These are phyloP conservation scores for Leptinotarsa tumamoca DNA, from an alignment of 2,888 invertebrate species.

Conservation along the genomic window DNA sequence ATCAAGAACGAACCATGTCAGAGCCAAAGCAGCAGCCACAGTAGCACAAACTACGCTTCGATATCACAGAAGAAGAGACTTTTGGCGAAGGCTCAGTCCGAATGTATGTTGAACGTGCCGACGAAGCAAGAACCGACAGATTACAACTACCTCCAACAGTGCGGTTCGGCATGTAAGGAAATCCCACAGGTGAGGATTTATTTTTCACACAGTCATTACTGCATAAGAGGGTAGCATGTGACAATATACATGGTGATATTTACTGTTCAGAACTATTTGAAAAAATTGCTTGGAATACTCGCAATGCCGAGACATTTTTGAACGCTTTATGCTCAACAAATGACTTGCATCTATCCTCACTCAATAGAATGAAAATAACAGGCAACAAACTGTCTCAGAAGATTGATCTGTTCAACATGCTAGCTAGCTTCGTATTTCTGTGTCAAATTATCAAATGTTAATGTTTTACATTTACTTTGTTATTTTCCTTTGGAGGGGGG, in stretches of 20 bases:
- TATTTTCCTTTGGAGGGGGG: neutral
- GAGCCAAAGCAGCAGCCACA: conserved; percentile 35
- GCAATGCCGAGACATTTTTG: neutral
- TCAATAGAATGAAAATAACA: neutral
- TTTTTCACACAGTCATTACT: no score
- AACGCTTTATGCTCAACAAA: neutral
- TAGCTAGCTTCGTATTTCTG: neutral
- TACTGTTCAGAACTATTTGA: neutral
- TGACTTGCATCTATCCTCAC: neutral
- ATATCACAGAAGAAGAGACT: conserved; percentile 91
- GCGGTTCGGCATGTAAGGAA: conserved; percentile 68
- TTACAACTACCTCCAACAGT: conserved; percentile 59
- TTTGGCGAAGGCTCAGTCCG: conserved; percentile 87
- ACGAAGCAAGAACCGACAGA: conserved; percentile 73
- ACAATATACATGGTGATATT: no score
- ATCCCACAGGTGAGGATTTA: conserved; percentile 51
- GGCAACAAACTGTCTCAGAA: neutral
- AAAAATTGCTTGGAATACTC: neutral
- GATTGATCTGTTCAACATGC: neutral
- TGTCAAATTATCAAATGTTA: neutral
- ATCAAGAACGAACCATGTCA: conserved; percentile 72
- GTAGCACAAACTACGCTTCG: conserved; percentile 67
- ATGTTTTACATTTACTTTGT: neutral
- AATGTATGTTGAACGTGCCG: conserved; percentile 73
- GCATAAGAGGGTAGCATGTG: no score